Base-by-base conservation (phyloP, 2,113 vertebrate genomes). In the Sporophila hypoxantha region DNA sequence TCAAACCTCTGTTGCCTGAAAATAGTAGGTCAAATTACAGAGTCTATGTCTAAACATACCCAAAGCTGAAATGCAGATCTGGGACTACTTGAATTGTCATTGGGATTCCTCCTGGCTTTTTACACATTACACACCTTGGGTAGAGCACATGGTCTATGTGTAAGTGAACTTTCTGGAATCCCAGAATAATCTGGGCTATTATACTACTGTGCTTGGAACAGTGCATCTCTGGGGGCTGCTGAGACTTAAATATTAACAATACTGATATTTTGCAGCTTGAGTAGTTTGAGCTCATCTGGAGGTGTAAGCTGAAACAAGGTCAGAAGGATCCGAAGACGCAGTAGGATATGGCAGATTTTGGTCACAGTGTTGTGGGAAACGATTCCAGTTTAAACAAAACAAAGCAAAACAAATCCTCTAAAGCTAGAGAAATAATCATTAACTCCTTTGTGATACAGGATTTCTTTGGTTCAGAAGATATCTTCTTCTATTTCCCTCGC, bases 391-490 rank as follows among this genome's bases (percentile, higher is more conserved):
- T 87, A 93, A 92, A 81, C 59, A 94, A 92, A 92, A 80, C 65
- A 91, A 71, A 91, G 76, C 46, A 88, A 92, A 93, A 62, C 46
- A 94, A 94, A 82, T 85, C 83, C 76, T 92, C 42, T 85, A 86
- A 91, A 90, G 78, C 84, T 89, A 91, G 89, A 94, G 88, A 95
- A 94, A 95, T 93, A 86, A 94, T 87, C 89, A 92, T 95, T 94
- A 94, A 89, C 84, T 94, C 92, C 89, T 95, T 95, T 95, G 86
- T 93, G 89, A 90, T 77, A 85, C 17, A 65, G 92, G 47, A 85
- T 95, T 96, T 94, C 69, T 94, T 94, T 85, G 67, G 79, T 84
- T 95, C 88, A 91, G 95, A 95, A 93, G 88, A 92, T 89, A 88
- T 30, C 68, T 80, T 61, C 83, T 81, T 92, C 82, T 90, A 73